Conservation (phyloP, 2,888 invertebrate genomes). For the Steinernema hermaphroditum region DNA sequence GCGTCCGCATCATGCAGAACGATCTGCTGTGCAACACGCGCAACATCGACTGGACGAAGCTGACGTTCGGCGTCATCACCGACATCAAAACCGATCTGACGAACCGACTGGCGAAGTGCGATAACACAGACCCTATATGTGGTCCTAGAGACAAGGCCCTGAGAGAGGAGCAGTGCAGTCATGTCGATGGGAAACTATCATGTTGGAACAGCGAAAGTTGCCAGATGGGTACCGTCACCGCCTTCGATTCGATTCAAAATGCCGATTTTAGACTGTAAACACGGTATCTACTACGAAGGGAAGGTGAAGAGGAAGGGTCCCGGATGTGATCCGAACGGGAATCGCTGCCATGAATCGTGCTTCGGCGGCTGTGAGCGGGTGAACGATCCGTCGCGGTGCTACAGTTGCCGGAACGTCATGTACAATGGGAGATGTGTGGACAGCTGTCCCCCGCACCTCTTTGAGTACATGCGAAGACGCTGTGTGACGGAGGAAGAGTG, state of each 20-base stretch:
- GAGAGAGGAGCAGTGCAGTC: background rate
- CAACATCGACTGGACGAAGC: conserved; percentile 81
- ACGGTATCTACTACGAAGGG: conserved; percentile 9
- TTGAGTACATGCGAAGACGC: conserved; percentile 76
- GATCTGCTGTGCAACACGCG: conserved; percentile 84
- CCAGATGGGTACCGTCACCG: conserved; percentile 75
- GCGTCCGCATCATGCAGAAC: conserved; percentile 88
- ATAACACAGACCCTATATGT: background rate
- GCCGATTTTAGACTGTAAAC: background rate
- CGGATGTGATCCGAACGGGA: conserved; percentile 41
- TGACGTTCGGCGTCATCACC: background rate
- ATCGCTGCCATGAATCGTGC: conserved; percentile 80
- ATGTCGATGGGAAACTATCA: conserved; percentile 32
- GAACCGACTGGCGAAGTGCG: background rate
- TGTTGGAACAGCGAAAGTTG: conserved; percentile 83
- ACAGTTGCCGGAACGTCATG: conserved; percentile 79
- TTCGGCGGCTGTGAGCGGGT: conserved; percentile 80
- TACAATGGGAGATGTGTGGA: conserved; percentile 68
- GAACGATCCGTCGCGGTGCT: conserved; percentile 71
- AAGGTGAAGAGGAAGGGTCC: conserved; percentile 34
- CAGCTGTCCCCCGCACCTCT: conserved; percentile 42
- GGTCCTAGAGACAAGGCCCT: background rate
- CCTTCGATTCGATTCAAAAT: background rate
- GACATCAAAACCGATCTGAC: background rate
- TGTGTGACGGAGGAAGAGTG: conserved; percentile 82